A percentile compares a stretch with the other conserved stretches of the same genome.
phyloP scores from a whole-genome alignment of 2,113 vertebrate genomes.

The Rousettus leschenaultii region DNA sequence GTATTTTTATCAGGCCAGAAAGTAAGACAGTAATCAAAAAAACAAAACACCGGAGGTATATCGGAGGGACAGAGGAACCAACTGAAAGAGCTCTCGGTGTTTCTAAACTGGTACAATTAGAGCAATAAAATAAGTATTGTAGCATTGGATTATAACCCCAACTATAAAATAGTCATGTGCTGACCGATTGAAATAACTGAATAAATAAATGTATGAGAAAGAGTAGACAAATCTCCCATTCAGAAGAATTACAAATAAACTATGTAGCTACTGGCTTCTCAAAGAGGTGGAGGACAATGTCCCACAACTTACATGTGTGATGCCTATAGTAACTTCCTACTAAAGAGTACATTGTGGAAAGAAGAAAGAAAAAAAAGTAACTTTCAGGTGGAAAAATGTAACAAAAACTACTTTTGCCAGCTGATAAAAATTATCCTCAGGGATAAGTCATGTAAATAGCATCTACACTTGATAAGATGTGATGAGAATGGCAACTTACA shows the following conservation, averaged over 20 bases:
- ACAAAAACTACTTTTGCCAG: neutral
- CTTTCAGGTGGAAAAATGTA: neutral
- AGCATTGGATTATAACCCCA: neutral
- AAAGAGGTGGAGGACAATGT: neutral
- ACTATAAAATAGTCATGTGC: neutral
- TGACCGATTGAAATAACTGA: neutral
- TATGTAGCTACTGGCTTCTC: neutral
- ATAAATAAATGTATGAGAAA: neutral
- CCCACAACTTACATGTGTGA: neutral
- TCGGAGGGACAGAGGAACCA: neutral
- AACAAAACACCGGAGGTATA: neutral
- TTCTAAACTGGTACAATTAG: neutral
- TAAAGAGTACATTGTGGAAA: neutral
- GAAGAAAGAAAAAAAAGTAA: neutral
- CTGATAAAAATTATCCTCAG: neutral
- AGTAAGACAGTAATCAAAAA: neutral
- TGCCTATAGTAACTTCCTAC: neutral
- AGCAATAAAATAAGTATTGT: neutral
- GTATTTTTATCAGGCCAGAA: neutral
- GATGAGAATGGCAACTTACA: neutral
- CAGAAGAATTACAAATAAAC: neutral
- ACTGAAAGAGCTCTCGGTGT: neutral
- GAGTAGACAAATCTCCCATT: neutral
- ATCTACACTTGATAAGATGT: neutral
- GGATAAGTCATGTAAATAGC: neutral